Evolutionary conservation across 2,888 invertebrate species (phyloP), one percentile per base, ranked within the genome.

Genomic region (Aricia artaxerxes): DNA sequence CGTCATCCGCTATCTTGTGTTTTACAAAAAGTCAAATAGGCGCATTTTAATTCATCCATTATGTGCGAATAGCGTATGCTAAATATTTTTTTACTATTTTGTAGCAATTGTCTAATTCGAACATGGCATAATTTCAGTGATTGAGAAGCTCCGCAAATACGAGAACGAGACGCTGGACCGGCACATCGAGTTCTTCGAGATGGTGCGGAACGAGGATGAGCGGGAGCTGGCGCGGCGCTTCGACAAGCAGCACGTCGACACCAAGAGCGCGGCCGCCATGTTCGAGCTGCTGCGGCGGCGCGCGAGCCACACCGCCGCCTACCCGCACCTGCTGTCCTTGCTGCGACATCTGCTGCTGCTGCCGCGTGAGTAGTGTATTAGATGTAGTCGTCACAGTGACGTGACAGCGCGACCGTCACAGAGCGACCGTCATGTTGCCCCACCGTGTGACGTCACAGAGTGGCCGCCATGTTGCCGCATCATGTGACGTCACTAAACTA

Each of bases 101-200:
- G 2, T 1, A 44, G 24, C 61, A 11, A 24, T 75, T 49, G 9
- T 7, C 7, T 2, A 57, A 40, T 35, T 53, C 2, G n/a, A 61
- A 24, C 24, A 7, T 24, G 61, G n/a, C 7, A 24, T 24, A 5
- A 35, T 88, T 87, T 0, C 87, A 95, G 97, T 99, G 31, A 98
- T 99, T 83, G 98, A 99, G 86, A 99, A 99, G 90, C 95, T 99
- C 31, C 95, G 98, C 78, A 97, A 97, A 86, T 98, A 98, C 90
- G 98, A 99, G 88, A 99, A 99, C 92, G 98, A 98, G 86, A 99
- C 98, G 0, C 93, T 99, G 79, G 98, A 99, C 89, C 96, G 99
- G 85, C 99, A 99, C 96, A 96, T 99, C 91, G 99, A 99, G 90
- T 98, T 99, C 92, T 99, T 99, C 93, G 99, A 99, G 93, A 99